These are phyloP conservation scores for Plagodis pulveraria DNA, from an alignment of 2,888 invertebrate genomes.

Conservation along the genomic window DNA sequence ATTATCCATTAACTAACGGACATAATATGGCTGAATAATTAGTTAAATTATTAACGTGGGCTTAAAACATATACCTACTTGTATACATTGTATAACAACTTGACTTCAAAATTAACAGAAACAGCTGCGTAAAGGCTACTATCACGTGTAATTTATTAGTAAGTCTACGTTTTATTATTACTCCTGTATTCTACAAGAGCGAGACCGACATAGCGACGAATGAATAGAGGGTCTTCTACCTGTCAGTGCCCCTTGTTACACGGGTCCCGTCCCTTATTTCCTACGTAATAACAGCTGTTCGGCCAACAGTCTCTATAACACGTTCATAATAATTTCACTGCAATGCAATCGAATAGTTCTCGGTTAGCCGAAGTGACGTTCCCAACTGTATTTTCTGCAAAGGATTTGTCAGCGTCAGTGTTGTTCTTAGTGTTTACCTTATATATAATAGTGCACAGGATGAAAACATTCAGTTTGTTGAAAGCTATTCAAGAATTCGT, in stretches of 20 bases:
- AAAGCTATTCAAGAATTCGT: constrained; percentile 50
- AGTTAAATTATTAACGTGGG: too few relatives aligned
- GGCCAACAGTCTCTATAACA: constrained; percentile 31
- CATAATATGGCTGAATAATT: too few relatives aligned
- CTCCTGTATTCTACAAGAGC: constrained; percentile 20
- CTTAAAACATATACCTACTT: too few relatives aligned
- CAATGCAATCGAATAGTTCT: constrained; percentile 44
- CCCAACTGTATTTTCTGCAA: constrained; percentile 12
- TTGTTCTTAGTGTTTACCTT: constrained; percentile 46
- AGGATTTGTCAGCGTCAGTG: constrained; percentile 42
- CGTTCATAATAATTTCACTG: constrained; percentile 36
- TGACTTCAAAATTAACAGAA: background rate
- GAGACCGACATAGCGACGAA: constrained; percentile 14
- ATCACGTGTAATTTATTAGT: constrained; percentile 15
- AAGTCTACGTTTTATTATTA: constrained; percentile 20
- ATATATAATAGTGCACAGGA: constrained; percentile 47
- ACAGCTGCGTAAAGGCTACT: constrained; percentile 9
- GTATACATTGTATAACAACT: background rate
- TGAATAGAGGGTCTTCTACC: constrained; percentile 55
- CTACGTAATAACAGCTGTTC: constrained; percentile 44
- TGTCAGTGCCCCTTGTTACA: constrained; percentile 48
- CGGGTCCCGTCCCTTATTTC: constrained; percentile 18
- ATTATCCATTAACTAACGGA: too few relatives aligned
- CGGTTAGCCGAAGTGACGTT: constrained; percentile 31
- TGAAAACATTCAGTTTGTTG: constrained; percentile 49